These are phyloP conservation scores for Drosophila antonietae DNA, from an alignment of 2,888 invertebrate genomes.

Conservation along the genomic window DNA sequence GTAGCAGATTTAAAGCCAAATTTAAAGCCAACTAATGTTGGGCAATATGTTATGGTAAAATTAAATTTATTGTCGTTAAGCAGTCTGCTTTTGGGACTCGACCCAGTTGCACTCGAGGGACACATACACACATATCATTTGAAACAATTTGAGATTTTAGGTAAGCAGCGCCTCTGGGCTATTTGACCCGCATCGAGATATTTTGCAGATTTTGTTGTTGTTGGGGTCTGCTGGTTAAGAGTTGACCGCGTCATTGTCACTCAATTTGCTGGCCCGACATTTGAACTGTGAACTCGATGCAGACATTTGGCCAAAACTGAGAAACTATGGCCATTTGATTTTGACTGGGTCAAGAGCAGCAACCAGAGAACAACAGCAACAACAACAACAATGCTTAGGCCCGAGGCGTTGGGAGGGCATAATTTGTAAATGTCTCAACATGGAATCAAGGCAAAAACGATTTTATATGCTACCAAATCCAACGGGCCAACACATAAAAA, in stretches of 20 bases:
- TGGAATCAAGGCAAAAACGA: constrained; percentile 62
- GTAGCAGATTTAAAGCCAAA: neutral
- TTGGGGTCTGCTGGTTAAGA: constrained; percentile 13
- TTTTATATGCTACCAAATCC: constrained; percentile 16
- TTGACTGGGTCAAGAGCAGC: constrained; percentile 12
- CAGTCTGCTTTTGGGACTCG: neutral
- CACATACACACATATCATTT: constrained; percentile 8
- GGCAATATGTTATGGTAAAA: neutral
- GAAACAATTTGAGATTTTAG: constrained; percentile 18
- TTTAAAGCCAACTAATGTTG: neutral
- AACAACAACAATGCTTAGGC: constrained; percentile 39
- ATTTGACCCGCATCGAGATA: constrained; percentile 28
- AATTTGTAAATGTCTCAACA: constrained; percentile 77
- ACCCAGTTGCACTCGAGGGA: constrained; percentile 1
- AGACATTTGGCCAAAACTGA: constrained; percentile 29
- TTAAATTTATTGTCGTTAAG: neutral
- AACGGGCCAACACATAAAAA: constrained; percentile 38
- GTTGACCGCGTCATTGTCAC: constrained; percentile 67
- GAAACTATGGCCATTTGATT: constrained; percentile 44
- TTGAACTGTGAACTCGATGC: constrained; percentile 64
- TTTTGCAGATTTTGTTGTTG: neutral
- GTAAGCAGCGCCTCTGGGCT: constrained; percentile 20
- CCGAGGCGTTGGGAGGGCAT: constrained; percentile 35
- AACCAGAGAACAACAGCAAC: neutral
- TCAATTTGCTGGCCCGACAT: constrained; percentile 57